These are phyloP conservation scores for Scaptomyza graminum DNA, from an alignment of 1,140 invertebrate species.

Conservation along the genomic window DNA sequence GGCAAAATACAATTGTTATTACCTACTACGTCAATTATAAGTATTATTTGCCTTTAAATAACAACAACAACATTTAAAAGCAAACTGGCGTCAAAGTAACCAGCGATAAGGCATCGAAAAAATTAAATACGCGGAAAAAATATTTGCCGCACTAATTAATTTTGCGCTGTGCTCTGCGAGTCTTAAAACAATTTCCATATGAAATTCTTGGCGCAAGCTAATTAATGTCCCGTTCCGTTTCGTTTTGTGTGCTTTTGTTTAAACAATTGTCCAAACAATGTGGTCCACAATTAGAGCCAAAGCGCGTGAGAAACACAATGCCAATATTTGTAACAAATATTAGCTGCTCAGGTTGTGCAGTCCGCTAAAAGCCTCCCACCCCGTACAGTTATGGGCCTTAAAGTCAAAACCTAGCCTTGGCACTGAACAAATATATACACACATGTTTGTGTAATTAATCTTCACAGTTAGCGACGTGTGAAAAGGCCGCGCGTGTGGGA, in stretches of 20 bases:
- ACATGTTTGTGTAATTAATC: constrained; percentile 7
- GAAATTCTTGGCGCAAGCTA: constrained; percentile 49
- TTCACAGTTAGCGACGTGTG: constrained; percentile 9
- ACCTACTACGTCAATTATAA: background rate
- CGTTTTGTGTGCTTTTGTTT: constrained; percentile 41
- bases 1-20: background rate
- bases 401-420: background rate
- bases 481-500: background rate
- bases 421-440: background rate
- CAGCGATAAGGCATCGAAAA: constrained; percentile 40
- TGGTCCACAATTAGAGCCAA: constrained; percentile 1
- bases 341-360: constrained; percentile 29
- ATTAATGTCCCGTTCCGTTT: constrained; percentile 57
- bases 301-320: constrained; percentile 9
- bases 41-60: constrained; percentile 18
- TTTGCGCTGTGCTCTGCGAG: constrained; percentile 1
- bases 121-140: constrained; percentile 31
- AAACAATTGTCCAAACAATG: constrained; percentile 56
- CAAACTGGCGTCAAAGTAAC: constrained; percentile 41
- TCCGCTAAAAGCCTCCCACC: constrained; percentile 16
- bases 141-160: constrained; percentile 63
- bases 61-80: constrained; percentile 23
- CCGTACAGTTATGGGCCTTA: too few species aligned
- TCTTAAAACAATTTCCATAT: constrained; percentile 29
- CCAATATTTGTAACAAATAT: constrained; percentile 53